Evolutionary conservation across 2,113 vertebrate genomes (phyloP).

Genomic region (Hippopotamus amphibius): DNA sequence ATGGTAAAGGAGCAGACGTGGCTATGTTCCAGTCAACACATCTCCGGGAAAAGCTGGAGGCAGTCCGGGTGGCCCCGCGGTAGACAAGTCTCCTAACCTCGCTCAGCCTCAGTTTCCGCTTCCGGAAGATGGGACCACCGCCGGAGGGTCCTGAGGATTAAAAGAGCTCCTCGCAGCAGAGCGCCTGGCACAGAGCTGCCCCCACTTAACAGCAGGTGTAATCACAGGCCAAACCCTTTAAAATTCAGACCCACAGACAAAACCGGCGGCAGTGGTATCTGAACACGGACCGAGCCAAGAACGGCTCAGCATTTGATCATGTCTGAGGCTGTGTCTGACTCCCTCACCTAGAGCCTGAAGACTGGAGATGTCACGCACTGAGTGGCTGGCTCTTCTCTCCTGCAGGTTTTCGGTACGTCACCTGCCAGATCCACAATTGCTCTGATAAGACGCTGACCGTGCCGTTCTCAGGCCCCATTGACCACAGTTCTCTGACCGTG

Average conservation of each 20-base stretch:
- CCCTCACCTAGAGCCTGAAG: accelerated
- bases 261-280: accelerated
- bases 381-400: background rate
- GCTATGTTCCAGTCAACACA: background rate
- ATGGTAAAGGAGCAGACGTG: accelerated
- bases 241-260: accelerated
- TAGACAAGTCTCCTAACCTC: accelerated
- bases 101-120: background rate
- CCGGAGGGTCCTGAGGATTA: accelerated
- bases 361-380: accelerated
- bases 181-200: background rate
- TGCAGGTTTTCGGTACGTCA: slow-evolving; percentile 93
- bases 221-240: accelerated
- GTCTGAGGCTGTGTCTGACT: background rate
- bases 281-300: accelerated
- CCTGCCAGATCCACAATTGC: slow-evolving; percentile 95
- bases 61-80: accelerated
- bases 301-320: accelerated
- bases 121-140: background rate
- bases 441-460: slow-evolving; percentile 90
- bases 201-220: accelerated
- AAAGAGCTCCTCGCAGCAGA: too few species aligned
- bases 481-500: slow-evolving; percentile 93
- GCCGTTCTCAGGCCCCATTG: slow-evolving; percentile 91
- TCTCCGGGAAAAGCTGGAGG: background rate